A percentile compares a stretch with the other conserved stretches of the same genome.
phyloP scores from a whole-genome alignment of 2,113 vertebrate species.

The Romanogobio albipinnatus region DNA sequence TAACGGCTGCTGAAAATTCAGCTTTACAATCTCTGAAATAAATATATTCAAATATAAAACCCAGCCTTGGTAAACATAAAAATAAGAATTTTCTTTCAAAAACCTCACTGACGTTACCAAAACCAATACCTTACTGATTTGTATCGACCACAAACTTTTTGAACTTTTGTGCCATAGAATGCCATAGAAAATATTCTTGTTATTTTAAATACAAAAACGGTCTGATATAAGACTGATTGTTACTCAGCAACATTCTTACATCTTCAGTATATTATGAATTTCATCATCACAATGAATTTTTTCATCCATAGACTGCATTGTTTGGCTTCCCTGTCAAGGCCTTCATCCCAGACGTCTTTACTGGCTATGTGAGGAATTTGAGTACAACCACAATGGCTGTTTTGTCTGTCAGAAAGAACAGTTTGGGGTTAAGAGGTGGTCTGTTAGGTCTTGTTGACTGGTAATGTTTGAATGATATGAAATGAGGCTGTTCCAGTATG shows the following conservation, averaged over 20 bases:
- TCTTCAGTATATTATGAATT: not conserved
- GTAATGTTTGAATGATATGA: constrained; percentile 33
- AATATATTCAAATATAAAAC: not conserved
- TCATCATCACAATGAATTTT: not conserved
- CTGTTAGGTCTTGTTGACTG: constrained; percentile 41
- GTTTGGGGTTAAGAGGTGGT: constrained; percentile 49
- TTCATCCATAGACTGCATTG: not conserved
- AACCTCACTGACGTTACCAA: no score
- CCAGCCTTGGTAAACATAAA: no score
- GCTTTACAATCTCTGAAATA: not conserved
- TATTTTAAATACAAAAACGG: no score
- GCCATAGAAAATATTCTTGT: no score
- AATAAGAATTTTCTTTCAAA: no score
- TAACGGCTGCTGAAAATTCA: not conserved
- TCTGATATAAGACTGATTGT: not conserved
- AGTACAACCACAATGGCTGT: constrained; percentile 20
- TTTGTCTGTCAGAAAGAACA: constrained; percentile 28
- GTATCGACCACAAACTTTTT: no score
- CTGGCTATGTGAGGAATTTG: not conserved
- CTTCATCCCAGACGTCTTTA: constrained; percentile 28
- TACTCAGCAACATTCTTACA: not conserved
- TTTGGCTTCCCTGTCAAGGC: constrained; percentile 9
- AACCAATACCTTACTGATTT: no score
- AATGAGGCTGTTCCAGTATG: constrained; percentile 33
- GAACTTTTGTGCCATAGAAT: no score